Conservation (phyloP, 2,113 vertebrate genomes). For the Coturnix japonica region DNA sequence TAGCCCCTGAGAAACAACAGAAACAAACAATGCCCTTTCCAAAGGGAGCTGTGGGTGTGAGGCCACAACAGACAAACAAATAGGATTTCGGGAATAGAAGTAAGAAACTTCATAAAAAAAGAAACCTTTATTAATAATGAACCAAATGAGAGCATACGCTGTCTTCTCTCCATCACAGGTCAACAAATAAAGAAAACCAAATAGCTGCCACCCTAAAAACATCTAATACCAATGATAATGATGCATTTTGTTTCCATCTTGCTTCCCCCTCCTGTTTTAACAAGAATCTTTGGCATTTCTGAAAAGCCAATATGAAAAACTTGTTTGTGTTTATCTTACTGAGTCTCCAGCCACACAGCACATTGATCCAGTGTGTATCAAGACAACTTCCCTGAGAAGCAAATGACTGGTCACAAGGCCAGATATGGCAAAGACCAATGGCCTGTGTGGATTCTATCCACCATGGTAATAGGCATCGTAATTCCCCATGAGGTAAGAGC, state of each 20-base stretch:
- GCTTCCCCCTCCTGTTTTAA: constrained; percentile 60
- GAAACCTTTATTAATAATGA: background rate
- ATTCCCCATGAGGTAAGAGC: background rate
- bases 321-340: background rate
- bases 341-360: background rate
- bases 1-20: background rate
- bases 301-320: constrained; percentile 27
- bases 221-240: constrained; percentile 33
- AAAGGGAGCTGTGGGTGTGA: background rate
- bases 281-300: constrained; percentile 34
- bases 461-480: background rate
- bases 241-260: constrained; percentile 56
- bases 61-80: background rate
- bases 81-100: background rate
- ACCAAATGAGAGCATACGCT: background rate
- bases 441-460: background rate
- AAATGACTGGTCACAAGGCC: background rate
- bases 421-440: constrained; percentile 3
- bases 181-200: constrained; percentile 1
- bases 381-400: background rate
- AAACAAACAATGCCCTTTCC: background rate
- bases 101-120: background rate
- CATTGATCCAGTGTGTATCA: background rate
- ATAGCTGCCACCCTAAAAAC: constrained; percentile 49
- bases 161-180: background rate